These are phyloP conservation scores for Sminthopsis crassicaudata DNA, from an alignment of 2,113 vertebrate genomes.

Conservation along the genomic window DNA sequence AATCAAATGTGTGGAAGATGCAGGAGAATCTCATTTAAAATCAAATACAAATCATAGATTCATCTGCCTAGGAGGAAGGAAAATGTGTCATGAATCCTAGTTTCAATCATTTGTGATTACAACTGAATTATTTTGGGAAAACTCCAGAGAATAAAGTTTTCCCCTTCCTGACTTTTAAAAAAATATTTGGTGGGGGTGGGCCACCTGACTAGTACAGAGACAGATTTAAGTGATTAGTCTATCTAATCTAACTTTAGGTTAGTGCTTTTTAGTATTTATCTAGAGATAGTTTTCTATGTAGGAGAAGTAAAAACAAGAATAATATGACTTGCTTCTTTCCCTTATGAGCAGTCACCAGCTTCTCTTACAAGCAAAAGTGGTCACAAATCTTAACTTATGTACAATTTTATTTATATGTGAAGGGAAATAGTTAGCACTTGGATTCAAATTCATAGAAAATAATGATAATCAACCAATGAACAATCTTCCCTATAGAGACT, in stretches of 20 bases:
- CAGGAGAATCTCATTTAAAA: conserved; percentile 82
- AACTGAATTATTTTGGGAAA: conserved; percentile 74
- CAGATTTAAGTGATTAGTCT: conserved; percentile 20
- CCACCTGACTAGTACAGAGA: conserved; percentile 1
- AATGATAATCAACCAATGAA: neutral
- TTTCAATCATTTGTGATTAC: conserved; percentile 79
- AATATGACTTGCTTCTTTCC: neutral
- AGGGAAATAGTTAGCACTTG: neutral
- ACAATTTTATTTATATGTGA: neutral
- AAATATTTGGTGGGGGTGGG: conserved; percentile 11
- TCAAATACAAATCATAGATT: conserved; percentile 81
- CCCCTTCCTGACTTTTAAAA: neutral
- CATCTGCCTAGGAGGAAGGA: conserved; percentile 79
- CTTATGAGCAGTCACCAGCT: neutral
- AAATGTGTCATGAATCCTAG: conserved; percentile 67
- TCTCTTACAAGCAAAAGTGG: neutral
- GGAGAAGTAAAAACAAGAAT: conserved; percentile 50
- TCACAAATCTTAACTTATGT: neutral
- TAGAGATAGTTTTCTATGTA: conserved; percentile 14
- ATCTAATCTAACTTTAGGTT: conserved; percentile 29
- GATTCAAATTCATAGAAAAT: neutral
- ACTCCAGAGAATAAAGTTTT: conserved; percentile 62
- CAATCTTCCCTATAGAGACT: neutral
- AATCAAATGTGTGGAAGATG: conserved; percentile 83
- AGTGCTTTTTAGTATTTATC: conserved; percentile 49